Percentiles rank a stretch among this genome's conserved stretches.
Evolutionary conservation across 2,113 vertebrate genomes (phyloP).

Genomic region (Bettongia penicillata): DNA sequence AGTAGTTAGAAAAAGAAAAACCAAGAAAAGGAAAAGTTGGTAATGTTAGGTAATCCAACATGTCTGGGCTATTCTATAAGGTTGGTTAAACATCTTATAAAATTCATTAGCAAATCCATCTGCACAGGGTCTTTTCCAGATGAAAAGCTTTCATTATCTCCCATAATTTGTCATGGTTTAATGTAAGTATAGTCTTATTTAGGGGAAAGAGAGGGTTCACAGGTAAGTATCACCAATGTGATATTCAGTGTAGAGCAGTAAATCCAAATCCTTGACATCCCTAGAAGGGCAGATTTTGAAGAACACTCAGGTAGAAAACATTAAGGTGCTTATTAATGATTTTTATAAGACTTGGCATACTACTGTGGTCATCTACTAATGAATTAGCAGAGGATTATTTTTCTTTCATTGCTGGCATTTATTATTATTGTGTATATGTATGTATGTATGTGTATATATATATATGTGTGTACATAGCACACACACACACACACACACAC

Average conservation of each 20-base stretch:
- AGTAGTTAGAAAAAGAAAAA: slow-evolving; percentile 53
- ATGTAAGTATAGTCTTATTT: slow-evolving; percentile 68
- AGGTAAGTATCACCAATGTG: slow-evolving; percentile 51
- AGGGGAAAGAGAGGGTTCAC: not conserved
- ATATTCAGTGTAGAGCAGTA: slow-evolving; percentile 48
- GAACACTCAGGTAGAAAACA: not conserved
- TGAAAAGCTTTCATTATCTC: slow-evolving; percentile 71
- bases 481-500: too few species aligned
- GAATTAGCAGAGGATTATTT: not conserved
- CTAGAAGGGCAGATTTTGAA: not conserved
- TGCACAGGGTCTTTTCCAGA: slow-evolving; percentile 74
- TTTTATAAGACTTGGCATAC: not conserved
- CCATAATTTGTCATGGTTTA: slow-evolving; percentile 71
- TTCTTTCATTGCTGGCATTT: not conserved
- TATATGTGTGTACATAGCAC: too few species aligned
- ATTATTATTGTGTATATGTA: not conserved
- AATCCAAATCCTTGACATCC: slow-evolving; percentile 42
- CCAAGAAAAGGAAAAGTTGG: slow-evolving; percentile 36
- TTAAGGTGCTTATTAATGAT: not conserved
- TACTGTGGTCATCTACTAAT: not conserved
- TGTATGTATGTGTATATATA: too few species aligned
- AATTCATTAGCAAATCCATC: slow-evolving; percentile 77
- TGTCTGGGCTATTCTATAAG: slow-evolving; percentile 73
- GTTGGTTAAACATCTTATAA: slow-evolving; percentile 80
- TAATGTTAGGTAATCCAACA: slow-evolving; percentile 76